phyloP scores from a whole-genome alignment of 2,888 invertebrate genomes.

The Hemaris fuciformis region DNA sequence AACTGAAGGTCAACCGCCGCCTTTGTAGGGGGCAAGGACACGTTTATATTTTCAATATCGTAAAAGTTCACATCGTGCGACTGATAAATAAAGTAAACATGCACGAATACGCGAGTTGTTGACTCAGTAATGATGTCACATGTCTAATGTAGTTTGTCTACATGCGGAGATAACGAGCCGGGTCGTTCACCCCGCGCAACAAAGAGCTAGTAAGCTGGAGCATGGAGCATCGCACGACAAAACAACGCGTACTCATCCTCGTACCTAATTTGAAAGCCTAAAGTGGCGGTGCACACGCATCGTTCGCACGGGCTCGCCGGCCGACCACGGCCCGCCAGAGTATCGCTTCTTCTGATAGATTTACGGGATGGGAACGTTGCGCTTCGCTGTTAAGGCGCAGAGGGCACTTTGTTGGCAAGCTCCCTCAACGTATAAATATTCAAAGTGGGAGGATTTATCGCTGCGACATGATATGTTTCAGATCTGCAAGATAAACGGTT shows the following conservation, averaged over 20 bases:
- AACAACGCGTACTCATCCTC: slow-evolving; percentile 49
- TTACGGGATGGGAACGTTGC: slow-evolving; percentile 47
- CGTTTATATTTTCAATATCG: slow-evolving; percentile 18
- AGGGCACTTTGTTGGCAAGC: slow-evolving; percentile 45
- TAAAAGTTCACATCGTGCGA: slow-evolving; percentile 16
- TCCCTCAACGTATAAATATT: slow-evolving; percentile 41
- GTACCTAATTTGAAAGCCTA: slow-evolving; percentile 61
- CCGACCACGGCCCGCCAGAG: background rate
- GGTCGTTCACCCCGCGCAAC: slow-evolving; percentile 64
- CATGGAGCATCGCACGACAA: slow-evolving; percentile 59
- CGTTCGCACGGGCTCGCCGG: slow-evolving; percentile 28
- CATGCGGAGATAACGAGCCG: slow-evolving; percentile 63
- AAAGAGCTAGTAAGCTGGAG: slow-evolving; percentile 31
- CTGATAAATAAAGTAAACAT: slow-evolving; percentile 46
- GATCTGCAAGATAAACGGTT: slow-evolving; percentile 24
- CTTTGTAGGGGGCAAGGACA: slow-evolving; percentile 15
- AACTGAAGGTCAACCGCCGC: background rate
- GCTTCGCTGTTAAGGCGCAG: slow-evolving; percentile 38
- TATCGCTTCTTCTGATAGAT: slow-evolving; percentile 38
- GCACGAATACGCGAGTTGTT: slow-evolving; percentile 50
- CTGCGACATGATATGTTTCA: slow-evolving; percentile 40
- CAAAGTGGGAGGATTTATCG: slow-evolving; percentile 42
- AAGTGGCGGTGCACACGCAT: slow-evolving; percentile 48
- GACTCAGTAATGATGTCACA: slow-evolving; percentile 70
- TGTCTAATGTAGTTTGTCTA: slow-evolving; percentile 66